Evolutionary conservation across 2,888 invertebrate genomes (phyloP).

Genomic region (Orthonevra nobilis): DNA sequence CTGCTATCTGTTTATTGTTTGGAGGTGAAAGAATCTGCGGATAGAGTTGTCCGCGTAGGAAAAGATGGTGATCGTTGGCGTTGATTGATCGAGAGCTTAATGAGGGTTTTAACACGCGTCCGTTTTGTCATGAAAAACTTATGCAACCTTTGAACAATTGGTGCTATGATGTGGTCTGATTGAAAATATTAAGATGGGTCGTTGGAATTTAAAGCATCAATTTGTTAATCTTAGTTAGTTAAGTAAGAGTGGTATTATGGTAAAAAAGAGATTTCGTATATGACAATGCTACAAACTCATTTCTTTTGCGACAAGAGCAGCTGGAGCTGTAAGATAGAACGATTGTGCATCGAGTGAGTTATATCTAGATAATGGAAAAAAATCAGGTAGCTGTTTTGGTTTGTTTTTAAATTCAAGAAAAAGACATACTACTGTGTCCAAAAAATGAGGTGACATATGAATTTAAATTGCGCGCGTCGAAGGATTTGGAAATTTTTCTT

Average conservation of each 20-base stretch:
- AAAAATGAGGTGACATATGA: too few species aligned
- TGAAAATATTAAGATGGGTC: slow-evolving; percentile 20
- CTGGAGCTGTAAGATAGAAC: too few species aligned
- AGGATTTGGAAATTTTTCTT: too few species aligned
- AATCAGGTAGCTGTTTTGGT: too few species aligned
- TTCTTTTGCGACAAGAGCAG: too few species aligned
- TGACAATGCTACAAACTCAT: slow-evolving; percentile 24
- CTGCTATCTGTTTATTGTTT: slow-evolving; percentile 27
- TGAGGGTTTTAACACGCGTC: slow-evolving; percentile 15
- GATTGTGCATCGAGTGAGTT: too few species aligned
- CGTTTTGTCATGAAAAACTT: slow-evolving; percentile 13
- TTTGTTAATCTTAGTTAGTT: too few species aligned
- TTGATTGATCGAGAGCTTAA: slow-evolving; percentile 57
- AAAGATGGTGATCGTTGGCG: slow-evolving; percentile 30
- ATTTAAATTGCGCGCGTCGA: too few species aligned
- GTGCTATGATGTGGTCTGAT: slow-evolving; percentile 15
- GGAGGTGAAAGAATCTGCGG: slow-evolving; percentile 20
- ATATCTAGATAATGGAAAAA: too few species aligned
- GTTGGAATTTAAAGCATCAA: slow-evolving; percentile 17
- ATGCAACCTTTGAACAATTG: background rate
- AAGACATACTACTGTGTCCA: too few species aligned
- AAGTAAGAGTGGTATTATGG: too few species aligned
- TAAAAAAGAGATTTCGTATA: background rate
- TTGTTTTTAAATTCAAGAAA: too few species aligned
- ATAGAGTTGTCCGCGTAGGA: slow-evolving; percentile 39